phyloP scores from a whole-genome alignment of 2,888 invertebrate species.

The Pristionchus japonicus region DNA sequence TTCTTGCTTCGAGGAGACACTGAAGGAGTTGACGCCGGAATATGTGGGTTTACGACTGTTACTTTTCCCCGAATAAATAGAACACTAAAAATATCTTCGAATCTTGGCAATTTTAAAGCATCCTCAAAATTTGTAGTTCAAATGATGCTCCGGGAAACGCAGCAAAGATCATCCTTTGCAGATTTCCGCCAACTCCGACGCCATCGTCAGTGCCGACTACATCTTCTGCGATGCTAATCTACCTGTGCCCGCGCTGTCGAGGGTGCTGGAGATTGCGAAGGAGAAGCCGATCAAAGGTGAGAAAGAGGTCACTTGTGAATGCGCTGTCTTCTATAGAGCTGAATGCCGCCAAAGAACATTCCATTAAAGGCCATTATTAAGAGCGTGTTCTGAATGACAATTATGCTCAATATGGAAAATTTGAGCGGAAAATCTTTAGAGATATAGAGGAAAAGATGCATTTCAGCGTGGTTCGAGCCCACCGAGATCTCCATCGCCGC shows the following conservation, averaged over 20 bases:
- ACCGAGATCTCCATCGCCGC: slow-evolving; percentile 76
- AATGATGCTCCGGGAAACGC: too few species aligned
- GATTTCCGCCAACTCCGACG: slow-evolving; percentile 81
- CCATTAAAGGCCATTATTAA: too few species aligned
- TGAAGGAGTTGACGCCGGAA: slow-evolving; percentile 57
- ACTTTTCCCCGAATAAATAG: too few species aligned
- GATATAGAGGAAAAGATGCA: not conserved
- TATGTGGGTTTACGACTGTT: slow-evolving; percentile 55
- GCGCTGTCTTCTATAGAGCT: too few species aligned
- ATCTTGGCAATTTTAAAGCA: too few species aligned
- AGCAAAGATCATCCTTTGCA: too few species aligned
- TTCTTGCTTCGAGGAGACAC: slow-evolving; percentile 57
- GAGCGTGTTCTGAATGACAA: too few species aligned
- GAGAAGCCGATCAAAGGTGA: slow-evolving; percentile 50
- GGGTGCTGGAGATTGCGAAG: slow-evolving; percentile 57
- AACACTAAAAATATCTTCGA: too few species aligned
- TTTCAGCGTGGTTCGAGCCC: slow-evolving; percentile 77
- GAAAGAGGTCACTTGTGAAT: too few species aligned
- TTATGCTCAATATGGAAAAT: too few species aligned
- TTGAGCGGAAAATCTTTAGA: not conserved
- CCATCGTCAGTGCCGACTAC: slow-evolving; percentile 82
- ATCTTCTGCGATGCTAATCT: slow-evolving; percentile 90
- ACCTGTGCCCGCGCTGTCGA: slow-evolving; percentile 81
- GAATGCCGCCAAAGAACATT: too few species aligned
- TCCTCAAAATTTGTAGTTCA: too few species aligned